Evolutionary conservation across 35 echinoderm and acorn worm species (phyloP), one percentile per base, ranked within the genome.

Genomic region (Apostichopus parvimensis): DNA sequence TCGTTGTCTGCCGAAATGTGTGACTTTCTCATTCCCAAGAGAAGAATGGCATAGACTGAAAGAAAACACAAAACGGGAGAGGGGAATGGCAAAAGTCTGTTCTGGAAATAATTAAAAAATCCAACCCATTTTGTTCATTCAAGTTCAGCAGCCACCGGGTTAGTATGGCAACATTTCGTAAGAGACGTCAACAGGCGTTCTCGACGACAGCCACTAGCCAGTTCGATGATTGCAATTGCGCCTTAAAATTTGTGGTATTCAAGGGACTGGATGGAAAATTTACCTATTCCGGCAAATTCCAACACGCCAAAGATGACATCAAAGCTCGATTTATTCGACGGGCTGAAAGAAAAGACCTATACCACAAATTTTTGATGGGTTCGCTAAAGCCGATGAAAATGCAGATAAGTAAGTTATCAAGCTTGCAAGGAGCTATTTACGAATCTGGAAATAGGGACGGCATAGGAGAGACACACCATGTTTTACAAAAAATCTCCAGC

Each of bases 111-210:
- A 55, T 91, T 4, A 52, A 58, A 79, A 26, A 54, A 58, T 91
- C 72, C 52, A 91, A 79, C 26, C 70, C 70, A 79, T 91, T 52
- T 59, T 91, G 89, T 24, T 25, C 89, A 58, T 54, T 91, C 9
- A 79, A 78, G 12, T 91, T 91, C 58, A 52, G 79, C 0, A 79
- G 54, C n/a, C 89, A 91, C 23, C n/a, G 55, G 58, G 89, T 91
- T 15, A 78, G 23, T 21, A 79, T 28, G 10, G 9, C 73, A 5
- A 15, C 14, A 79, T 12, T 54, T 7, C n/a, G 87, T 18, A 78
- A 79, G 18, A 53, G 71, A 58, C 9, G 21, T 12, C 72, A 56
- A 45, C 73, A 12, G 13, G 23, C 20, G 28, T 34, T 34, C 28
- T 34, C 28, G 28, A 25, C 25, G 24, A 79, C 9, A 77, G 87